A percentile compares a stretch with the other conserved stretches of the same genome.
Conservation (phyloP, 1,140 invertebrate species). For the Augochlora pura region DNA sequence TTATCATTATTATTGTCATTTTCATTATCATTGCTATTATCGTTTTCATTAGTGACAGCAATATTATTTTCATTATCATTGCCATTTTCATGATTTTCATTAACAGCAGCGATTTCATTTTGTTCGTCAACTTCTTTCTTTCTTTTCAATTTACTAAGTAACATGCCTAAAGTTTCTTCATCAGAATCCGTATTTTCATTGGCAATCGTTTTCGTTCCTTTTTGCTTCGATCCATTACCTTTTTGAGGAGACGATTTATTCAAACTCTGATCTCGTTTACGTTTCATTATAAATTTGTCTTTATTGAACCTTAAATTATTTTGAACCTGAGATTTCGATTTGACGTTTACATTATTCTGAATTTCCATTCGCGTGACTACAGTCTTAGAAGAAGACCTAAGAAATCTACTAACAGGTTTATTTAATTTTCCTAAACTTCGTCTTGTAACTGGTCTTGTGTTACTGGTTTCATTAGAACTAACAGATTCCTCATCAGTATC, state of each 20-base stretch:
- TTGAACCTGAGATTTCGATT: conserved; percentile 52
- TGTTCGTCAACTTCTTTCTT: conserved; percentile 64
- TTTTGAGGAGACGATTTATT: conserved; percentile 46
- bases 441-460: conserved; percentile 66
- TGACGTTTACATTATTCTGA: conserved; percentile 45
- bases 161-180: conserved; percentile 72
- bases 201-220: conserved; percentile 43
- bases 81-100: conserved; percentile 25
- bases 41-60: not conserved
- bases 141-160: conserved; percentile 70
- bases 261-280: conserved; percentile 55
- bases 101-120: conserved; percentile 38
- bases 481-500: conserved; percentile 75
- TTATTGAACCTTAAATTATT: conserved; percentile 40
- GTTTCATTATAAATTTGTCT: conserved; percentile 56
- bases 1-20: not conserved
- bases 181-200: conserved; percentile 64
- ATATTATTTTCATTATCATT: not conserved
- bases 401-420: conserved; percentile 60
- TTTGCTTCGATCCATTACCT: conserved; percentile 36
- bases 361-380: conserved; percentile 38
- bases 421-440: conserved; percentile 57
- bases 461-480: conserved; percentile 64
- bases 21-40: not conserved
- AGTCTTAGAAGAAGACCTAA: conserved; percentile 68